Evolutionary conservation across 2,797 vertebrate genomes (phyloP), one percentile per base, ranked within the genome.

Genomic region (Cercopithecus mitis): DNA sequence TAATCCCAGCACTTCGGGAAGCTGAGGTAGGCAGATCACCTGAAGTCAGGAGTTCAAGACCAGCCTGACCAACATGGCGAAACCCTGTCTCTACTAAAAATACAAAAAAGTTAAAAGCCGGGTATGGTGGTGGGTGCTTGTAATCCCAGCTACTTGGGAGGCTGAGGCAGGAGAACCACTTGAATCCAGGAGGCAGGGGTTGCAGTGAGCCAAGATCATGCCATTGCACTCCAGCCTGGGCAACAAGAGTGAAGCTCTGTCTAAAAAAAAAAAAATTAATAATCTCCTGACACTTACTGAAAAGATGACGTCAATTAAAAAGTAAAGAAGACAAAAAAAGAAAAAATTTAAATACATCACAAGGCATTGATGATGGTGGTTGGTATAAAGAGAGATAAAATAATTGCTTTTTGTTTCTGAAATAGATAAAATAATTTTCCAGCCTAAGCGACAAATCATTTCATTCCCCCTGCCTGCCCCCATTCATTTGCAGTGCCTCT

Each of bases 401-500:
- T 67, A 91, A 76, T 91, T 89, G 91, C n/a, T 90, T 90, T 95
- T 93, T 80, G 43, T 91, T 91, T 94, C 93, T 41, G 50, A 61
- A 82, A 43, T 45, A 94, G 88, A 83, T 73, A 93, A 93, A 91
- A 85, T 72, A 24, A 88, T 64, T 94, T 64, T 61, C 58, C 8
- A 43, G 75, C 2, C n/a, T 88, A 47, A 61, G n/a, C 75, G 90
- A 92, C 61, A 85, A 41, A 47, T 52, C 19, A 30, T 90, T 90
- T 50, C 45, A 5, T 55, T 93, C 39, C 30, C 14, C 33, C 15
- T 19, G 15, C 61, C 33, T 64, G 14, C 61, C 15, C 61, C 52
- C 72, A 58, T 76, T 90, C n/a, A 57, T 92, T 14, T 36, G 45
- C 55, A 75, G 67, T 33, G 50, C 11, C 52, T 84, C 80, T 19